Conservation (phyloP, 2,113 vertebrate genomes). For the Arvicanthis niloticus region DNA sequence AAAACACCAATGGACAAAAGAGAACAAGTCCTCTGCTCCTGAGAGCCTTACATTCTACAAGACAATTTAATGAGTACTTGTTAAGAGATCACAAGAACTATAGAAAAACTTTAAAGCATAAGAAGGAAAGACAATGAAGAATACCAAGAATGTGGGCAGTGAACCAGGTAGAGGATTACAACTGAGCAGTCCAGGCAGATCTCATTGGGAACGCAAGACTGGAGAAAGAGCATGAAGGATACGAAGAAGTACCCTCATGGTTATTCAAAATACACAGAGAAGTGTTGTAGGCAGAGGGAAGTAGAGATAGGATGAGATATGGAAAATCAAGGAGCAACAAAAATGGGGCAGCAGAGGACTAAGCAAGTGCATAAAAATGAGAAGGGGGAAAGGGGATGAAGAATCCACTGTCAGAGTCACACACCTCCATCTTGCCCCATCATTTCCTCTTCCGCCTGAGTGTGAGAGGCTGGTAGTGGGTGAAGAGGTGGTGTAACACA, state of each 20-base stretch:
- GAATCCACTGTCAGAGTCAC: neutral
- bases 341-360: neutral
- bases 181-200: neutral
- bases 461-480: neutral
- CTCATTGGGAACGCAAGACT: neutral
- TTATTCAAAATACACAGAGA: neutral
- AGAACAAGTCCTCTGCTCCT: neutral
- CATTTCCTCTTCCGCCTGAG: neutral
- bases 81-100: neutral
- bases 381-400: accelerated
- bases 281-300: neutral
- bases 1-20: neutral
- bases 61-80: neutral
- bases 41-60: neutral
- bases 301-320: neutral
- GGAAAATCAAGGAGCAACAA: neutral
- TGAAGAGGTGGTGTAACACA: neutral
- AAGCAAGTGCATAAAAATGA: neutral
- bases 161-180: accelerated
- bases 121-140: neutral
- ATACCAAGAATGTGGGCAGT: accelerated
- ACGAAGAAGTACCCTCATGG: neutral
- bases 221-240: neutral
- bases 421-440: neutral
- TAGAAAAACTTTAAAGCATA: neutral